These are phyloP conservation scores for Campoplex capitator DNA, from an alignment of 2,888 invertebrate species.

Conservation along the genomic window DNA sequence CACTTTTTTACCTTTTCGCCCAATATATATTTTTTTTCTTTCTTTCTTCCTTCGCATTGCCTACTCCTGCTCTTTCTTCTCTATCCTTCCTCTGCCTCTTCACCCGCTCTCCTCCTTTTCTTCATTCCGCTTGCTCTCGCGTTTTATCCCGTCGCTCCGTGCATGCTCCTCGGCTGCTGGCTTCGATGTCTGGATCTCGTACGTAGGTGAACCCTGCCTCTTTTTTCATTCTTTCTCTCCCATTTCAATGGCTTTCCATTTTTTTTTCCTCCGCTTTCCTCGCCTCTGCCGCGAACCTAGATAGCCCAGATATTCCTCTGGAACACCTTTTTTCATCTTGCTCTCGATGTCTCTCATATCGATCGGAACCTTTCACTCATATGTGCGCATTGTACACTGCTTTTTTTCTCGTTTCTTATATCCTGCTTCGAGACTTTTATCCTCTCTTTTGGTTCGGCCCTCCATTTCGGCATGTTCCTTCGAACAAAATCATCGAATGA, in stretches of 20 bases:
- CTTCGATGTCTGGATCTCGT: conserved; percentile 56
- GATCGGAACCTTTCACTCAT: conserved; percentile 20
- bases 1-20: conserved; percentile 4
- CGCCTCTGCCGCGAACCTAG: conserved; percentile 40
- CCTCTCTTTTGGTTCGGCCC: neutral
- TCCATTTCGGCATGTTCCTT: neutral
- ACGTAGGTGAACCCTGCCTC: conserved; percentile 30
- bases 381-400: neutral
- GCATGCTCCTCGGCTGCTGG: conserved; percentile 46
- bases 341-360: conserved; percentile 60
- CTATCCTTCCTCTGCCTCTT: conserved; percentile 54
- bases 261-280: conserved; percentile 56
- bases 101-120: conserved; percentile 66
- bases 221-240: conserved; percentile 30
- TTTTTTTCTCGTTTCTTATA: conserved; percentile 11
- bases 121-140: conserved; percentile 66
- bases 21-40: neutral
- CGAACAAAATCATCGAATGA: no score
- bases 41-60: conserved; percentile 45
- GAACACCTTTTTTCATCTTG: conserved; percentile 17
- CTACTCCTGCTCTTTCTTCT: conserved; percentile 54
- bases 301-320: conserved; percentile 26
- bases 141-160: conserved; percentile 69
- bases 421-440: neutral
- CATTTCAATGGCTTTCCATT: conserved; percentile 13